Base-by-base conservation (phyloP, 2,888 invertebrate genomes). In the Drosophila dives region DNA sequence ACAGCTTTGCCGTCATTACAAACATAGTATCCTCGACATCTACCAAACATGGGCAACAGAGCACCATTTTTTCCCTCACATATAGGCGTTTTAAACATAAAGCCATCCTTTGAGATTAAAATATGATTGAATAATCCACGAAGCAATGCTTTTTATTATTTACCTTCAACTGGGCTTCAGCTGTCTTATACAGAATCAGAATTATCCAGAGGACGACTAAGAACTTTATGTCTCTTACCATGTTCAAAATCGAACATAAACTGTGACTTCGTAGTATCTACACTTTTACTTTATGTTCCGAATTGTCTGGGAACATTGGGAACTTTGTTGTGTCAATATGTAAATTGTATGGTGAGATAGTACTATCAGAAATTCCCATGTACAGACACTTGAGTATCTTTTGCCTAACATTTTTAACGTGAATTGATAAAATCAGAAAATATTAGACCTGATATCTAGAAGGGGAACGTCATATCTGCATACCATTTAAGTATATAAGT, bases 21-120 rank as follows among this genome's bases (percentile, higher is more conserved):
- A 7, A 91, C 71, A 20, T 86, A 84, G 34, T 87, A 92, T 11
- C 83, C 86, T 2, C 64, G 69, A 51, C 92, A 92, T 5, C 81
- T 85, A 15, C 85, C 87, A 29, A 80, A 75, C 70, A 90, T 86
- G 8, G 90, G 86, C n/a, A 91, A 67, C 1, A 91, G 60, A 8
- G 67, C 75, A 2, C 86, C 90, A 67, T 91, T 72, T 58, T 85
- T 85, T 5, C 83, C 82, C 3, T 77, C 61, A 53, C 90, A 90
- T 3, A 81, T 64, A 0, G 81, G 34, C 1, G 86, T 71, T 53
- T 81, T 80, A 36, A 85, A 75, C 12, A 54, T 66, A 8, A 72
- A 68, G 15, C 72, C 80, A 45, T 74, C 69, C 88, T 85, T 45
- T 10, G 32, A 42, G 0, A 48, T 23, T 12, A 23, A n/a, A 26